These are phyloP conservation scores for Chrysoperla carnea DNA, from an alignment of 1,140 invertebrate species.

Conservation along the genomic window DNA sequence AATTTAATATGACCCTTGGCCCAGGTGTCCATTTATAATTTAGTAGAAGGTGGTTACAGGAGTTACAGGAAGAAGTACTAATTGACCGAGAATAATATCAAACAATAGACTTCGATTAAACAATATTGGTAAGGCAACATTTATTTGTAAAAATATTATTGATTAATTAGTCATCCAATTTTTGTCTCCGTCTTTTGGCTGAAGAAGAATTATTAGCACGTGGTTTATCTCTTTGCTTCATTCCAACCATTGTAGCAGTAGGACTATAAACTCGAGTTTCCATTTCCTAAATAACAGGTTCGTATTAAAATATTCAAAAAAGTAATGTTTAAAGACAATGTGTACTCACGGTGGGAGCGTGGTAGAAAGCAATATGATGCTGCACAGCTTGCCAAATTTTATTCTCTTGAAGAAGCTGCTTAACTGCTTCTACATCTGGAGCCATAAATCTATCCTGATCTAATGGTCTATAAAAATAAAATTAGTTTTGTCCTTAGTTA, in stretches of 20 bases:
- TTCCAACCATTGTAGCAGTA: conserved; percentile 18
- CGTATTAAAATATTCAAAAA: no score
- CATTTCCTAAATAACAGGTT: conserved; percentile 15
- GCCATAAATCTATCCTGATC: conserved; percentile 49
- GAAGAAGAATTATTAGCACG: background rate
- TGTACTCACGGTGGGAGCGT: conserved; percentile 19
- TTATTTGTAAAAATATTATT: no score
- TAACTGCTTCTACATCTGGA: conserved; percentile 43
- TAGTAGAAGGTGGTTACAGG: no score
- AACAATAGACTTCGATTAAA: no score
- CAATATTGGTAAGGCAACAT: no score
- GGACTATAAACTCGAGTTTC: conserved; percentile 29
- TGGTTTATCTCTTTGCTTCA: conserved; percentile 11
- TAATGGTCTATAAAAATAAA: conserved; percentile 29
- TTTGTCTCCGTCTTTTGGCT: background rate
- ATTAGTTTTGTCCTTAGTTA: conserved; percentile 1
- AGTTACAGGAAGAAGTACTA: no score
- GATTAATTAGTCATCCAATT: background rate
- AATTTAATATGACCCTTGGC: no score
- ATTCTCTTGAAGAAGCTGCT: conserved; percentile 33
- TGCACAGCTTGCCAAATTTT: conserved; percentile 34
- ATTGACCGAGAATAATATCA: no score
- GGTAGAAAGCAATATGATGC: conserved; percentile 27
- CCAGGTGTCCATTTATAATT: no score
- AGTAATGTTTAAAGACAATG: no score